Evolutionary conservation across 2,797 vertebrate genomes (phyloP).

Genomic region (Dendrocincla tyrannina): DNA sequence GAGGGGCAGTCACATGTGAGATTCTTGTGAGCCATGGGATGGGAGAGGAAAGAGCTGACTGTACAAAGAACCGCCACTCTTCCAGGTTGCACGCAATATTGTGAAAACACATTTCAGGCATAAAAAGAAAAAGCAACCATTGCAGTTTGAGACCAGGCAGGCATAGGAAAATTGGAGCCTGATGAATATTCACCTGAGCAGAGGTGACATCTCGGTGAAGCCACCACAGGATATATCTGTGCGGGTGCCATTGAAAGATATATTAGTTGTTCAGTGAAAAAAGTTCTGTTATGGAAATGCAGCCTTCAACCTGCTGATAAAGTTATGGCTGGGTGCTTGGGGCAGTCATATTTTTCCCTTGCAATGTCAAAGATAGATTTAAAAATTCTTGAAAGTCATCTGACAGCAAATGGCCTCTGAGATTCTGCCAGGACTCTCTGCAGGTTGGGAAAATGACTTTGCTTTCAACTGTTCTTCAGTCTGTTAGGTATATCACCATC

Average conservation of each 20-base stretch:
- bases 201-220: background rate
- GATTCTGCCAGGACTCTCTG: background rate
- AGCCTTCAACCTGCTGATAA: background rate
- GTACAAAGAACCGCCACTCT: background rate
- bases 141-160: background rate
- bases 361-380: background rate
- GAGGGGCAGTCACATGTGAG: background rate
- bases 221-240: background rate
- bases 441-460: background rate
- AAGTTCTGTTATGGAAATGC: background rate
- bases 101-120: background rate
- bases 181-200: slow-evolving; percentile 13
- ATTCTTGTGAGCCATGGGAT: background rate
- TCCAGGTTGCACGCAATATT: background rate
- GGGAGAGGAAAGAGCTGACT: background rate
- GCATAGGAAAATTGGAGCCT: background rate
- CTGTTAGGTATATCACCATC: background rate
- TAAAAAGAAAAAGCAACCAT: background rate
- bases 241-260: background rate
- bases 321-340: background rate
- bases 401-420: slow-evolving; percentile 7
- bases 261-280: background rate
- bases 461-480: background rate
- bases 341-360: background rate
- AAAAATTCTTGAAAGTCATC: background rate